These are phyloP conservation scores for Perdix hodgsoniae DNA, from an alignment of 2,797 vertebrate species.

Conservation along the genomic window DNA sequence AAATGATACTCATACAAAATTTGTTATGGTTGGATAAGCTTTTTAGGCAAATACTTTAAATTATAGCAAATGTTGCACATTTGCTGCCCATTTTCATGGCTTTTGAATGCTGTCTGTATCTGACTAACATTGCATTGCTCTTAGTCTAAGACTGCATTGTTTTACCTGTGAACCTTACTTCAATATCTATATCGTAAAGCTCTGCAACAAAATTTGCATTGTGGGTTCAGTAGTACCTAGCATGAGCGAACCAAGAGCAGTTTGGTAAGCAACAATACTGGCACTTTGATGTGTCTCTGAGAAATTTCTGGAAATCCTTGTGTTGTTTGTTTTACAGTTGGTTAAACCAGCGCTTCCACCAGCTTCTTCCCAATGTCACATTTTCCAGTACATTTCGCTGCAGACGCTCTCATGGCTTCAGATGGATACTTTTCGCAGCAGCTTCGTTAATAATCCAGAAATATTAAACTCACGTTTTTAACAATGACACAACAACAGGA, in stretches of 20 bases:
- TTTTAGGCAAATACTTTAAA: constrained; percentile 15
- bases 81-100: constrained; percentile 10
- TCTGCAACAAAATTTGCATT: too few relatives aligned
- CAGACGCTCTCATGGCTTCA: background rate
- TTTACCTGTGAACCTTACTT: constrained; percentile 30
- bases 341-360: background rate
- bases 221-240: background rate
- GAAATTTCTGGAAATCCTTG: background rate
- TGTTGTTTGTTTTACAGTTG: background rate
- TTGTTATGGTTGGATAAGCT: background rate
- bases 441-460: background rate
- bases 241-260: background rate
- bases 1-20: background rate
- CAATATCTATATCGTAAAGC: constrained; percentile 2
- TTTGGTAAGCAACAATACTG: background rate
- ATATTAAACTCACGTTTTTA: background rate
- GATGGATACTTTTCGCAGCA: background rate
- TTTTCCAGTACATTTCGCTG: background rate
- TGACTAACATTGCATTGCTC: background rate
- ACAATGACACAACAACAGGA: background rate
- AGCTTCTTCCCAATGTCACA: background rate
- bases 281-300: fast-evolving
- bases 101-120: constrained; percentile 5
- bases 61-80: background rate
- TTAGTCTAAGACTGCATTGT: constrained; percentile 2